Evolutionary conservation across 2,113 vertebrate species (phyloP), one percentile per base, ranked within the genome.

Genomic region (Monopterus albus): DNA sequence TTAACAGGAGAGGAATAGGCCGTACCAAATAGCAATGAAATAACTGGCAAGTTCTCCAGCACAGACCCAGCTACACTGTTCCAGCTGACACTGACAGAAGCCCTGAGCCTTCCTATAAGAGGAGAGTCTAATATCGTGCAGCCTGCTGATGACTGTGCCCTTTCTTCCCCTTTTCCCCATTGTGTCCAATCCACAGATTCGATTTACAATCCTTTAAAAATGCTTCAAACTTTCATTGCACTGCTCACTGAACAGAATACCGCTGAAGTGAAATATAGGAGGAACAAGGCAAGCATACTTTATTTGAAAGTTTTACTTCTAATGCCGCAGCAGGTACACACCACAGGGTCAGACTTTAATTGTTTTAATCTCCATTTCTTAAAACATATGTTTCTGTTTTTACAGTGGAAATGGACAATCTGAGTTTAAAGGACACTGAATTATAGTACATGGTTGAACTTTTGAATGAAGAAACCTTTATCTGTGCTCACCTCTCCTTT

Each of bases 61-160:
- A 46, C 36, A 36, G 62, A 77, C 76, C 63, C 68, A 15, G 71
- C 66, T 81, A 79, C 42, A 79, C 88, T 89, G 84, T 86, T 72
- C 75, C 58, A 40, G 51, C 59, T 85, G 85, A 81, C 87, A 92
- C 88, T 93, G 91, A 94, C 90, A 58, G 35, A 90, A 87, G 56
- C 79, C 75, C 72, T 17, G 67, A 81, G 67, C 79, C 58, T 57
- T 84, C 64, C 56, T 81, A 56, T 47, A 81, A 87, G 86, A 91
- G 91, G 83, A 89, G 63, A 79, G 55, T 76, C 75, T 91, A 85
- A 91, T 90, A 85, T 88, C 82, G 75, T 14, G 78, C 85, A 71
- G 79, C 89, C 91, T 82, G 91, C 85, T 92, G 91, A 94, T 94
- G 89, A 90, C 93, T 93, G 83, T 88, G 85, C 68, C 72, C 85